A percentile compares a stretch with the other conserved stretches of the same genome.
phyloP scores from a whole-genome alignment of 2,888 invertebrate species.

The Hetaerina titia region DNA sequence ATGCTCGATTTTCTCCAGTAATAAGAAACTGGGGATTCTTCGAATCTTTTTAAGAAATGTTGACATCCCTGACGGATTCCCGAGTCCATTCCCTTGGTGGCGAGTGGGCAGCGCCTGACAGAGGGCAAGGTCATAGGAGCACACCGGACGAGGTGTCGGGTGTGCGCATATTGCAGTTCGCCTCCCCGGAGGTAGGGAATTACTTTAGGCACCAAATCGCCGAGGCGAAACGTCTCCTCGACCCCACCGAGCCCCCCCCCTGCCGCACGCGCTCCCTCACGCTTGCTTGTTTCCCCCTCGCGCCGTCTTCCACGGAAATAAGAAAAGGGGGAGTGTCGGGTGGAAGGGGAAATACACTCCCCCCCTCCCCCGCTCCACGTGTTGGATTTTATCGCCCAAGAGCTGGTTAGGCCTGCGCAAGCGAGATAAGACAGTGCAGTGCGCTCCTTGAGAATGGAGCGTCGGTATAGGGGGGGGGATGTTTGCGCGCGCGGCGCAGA shows the following conservation, averaged over 20 bases:
- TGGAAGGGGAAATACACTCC: not conserved
- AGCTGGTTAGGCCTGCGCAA: slow-evolving; percentile 50
- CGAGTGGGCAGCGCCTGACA: too few relatives aligned
- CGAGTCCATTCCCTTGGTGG: too few relatives aligned
- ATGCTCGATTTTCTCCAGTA: too few relatives aligned
- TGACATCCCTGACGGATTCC: too few relatives aligned
- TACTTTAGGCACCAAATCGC: too few relatives aligned
- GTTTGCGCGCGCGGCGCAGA: not conserved
- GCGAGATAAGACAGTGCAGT: slow-evolving; percentile 17
- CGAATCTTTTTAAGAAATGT: too few relatives aligned
- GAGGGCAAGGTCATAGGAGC: too few relatives aligned
- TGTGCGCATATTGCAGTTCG: too few relatives aligned
- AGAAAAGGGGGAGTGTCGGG: not conserved
- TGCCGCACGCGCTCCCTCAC: not conserved
- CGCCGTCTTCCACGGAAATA: not conserved
- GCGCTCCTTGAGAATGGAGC: not conserved
- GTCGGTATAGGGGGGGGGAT: not conserved
- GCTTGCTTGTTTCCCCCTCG: not conserved
- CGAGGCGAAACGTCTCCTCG: too few relatives aligned
- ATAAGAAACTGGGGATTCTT: too few relatives aligned
- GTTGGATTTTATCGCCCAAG: slow-evolving; percentile 48
- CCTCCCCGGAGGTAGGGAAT: too few relatives aligned
- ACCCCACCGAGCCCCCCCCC: not conserved
- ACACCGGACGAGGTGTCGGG: too few relatives aligned
- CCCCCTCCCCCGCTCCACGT: not conserved